Evolutionary conservation across 2,888 invertebrate genomes (phyloP).

Genomic region (Amiota minor): DNA sequence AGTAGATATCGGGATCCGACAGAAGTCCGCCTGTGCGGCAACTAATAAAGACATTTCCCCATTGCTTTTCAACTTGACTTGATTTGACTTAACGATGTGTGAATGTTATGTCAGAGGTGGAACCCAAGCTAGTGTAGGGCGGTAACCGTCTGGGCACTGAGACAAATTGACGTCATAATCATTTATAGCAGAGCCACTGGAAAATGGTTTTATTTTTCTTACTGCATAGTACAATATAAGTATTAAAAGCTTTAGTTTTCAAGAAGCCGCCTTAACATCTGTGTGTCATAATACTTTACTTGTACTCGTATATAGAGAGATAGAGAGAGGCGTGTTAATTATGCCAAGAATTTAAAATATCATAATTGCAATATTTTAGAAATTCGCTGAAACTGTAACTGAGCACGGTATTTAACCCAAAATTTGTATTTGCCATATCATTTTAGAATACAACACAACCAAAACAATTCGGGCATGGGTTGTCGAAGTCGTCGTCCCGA

Average conservation of each 20-base stretch:
- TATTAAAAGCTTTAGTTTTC: too few relatives aligned
- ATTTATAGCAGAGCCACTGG: constrained; percentile 30
- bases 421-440: too few relatives aligned
- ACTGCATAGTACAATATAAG: too few relatives aligned
- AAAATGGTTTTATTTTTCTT: not conserved
- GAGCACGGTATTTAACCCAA: too few relatives aligned
- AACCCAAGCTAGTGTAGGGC: not conserved
- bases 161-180: constrained; percentile 41
- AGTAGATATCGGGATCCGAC: not conserved
- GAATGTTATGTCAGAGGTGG: constrained; percentile 54
- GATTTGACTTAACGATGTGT: constrained; percentile 65
- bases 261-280: too few relatives aligned
- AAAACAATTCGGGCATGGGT: constrained; percentile 70
- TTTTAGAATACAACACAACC: constrained; percentile 72
- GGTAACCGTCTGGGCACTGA: constrained; percentile 31
- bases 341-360: too few relatives aligned
- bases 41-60: constrained; percentile 63
- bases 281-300: too few relatives aligned
- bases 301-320: too few relatives aligned
- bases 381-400: too few relatives aligned
- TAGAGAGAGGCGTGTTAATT: too few relatives aligned
- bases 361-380: too few relatives aligned
- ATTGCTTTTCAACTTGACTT: constrained; percentile 36
- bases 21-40: constrained; percentile 41
- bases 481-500: constrained; percentile 69